Evolutionary conservation across 2,113 vertebrate species (phyloP), one percentile per base, ranked within the genome.

Genomic region (Lophochroa leadbeateri): DNA sequence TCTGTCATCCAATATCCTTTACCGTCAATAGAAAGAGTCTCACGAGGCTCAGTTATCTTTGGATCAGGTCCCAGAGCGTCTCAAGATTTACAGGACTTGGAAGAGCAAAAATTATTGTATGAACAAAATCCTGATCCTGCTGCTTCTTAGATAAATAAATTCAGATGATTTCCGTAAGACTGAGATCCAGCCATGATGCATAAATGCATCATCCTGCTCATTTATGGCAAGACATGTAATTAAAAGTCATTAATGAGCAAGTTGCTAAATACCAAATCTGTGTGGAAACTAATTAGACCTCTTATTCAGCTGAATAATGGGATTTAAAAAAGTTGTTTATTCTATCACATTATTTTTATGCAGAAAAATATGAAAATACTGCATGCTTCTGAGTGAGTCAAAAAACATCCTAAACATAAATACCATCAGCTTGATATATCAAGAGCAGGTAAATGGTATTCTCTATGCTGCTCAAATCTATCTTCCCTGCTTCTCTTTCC

Each of bases 371-470:
- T 80, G 49, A 80, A 77, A 82, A 63, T 77, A 93, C 23, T 67
- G 76, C 75, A 93, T 92, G 86, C 74, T 91, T 91, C 87, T 92
- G 79, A 85, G 80, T 46, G 81, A 94, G 67, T 29, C 7, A 2
- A 90, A 91, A 93, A 82, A 88, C 74, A 80, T 87, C 83, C 21
- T 92, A 93, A 95, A 91, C 28, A 78, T 85, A 94, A 94, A 82
- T 87, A 83, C 80, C 82, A 61, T 82, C 85, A 95, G 58, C 57
- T 78, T 81, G 46, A 94, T 86, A 67, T 39, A 88, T 39, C 39
- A 74, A 35, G 21, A 90, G 77, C 55, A 94, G 63, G 91, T 93
- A 89, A 96, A 77, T 90, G 15, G 37, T 61, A 37, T 80, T 29
- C 19, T 67, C 21, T 58, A 20, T 83, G 80, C 71, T 81, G 21